Conservation (phyloP, 2,113 vertebrate species). For the Gobiocypris rarus region DNA sequence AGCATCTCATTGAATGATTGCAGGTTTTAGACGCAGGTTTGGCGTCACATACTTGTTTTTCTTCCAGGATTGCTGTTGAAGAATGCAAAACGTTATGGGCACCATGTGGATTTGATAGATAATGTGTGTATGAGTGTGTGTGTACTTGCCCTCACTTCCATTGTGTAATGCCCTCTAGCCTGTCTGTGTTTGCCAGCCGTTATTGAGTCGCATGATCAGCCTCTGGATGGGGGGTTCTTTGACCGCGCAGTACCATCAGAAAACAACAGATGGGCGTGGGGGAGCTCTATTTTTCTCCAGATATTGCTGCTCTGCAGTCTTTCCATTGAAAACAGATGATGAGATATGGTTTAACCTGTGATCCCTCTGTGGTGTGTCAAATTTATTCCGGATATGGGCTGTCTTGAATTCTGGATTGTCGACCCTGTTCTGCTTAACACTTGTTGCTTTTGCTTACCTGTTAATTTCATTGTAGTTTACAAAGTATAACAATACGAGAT, state of each 20-base stretch:
- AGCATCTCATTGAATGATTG: background rate
- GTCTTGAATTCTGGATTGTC: background rate
- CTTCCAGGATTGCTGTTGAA: background rate
- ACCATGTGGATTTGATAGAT: constrained; percentile 39
- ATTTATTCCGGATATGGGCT: constrained; percentile 9
- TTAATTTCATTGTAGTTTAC: background rate
- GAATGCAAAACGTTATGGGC: constrained; percentile 21
- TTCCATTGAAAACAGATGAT: constrained; percentile 39
- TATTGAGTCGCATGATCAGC: constrained; percentile 27
- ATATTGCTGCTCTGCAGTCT: constrained; percentile 10
- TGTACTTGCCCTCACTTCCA: constrained; percentile 26
- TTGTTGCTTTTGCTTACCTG: background rate
- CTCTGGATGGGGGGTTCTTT: constrained; percentile 23
- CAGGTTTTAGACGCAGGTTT: background rate
- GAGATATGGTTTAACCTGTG: constrained; percentile 28
- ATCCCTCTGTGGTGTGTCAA: constrained; percentile 2
- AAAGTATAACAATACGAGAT: background rate
- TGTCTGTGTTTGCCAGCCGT: constrained; percentile 44
- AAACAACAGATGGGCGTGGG: constrained; percentile 32
- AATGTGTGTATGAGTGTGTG: constrained; percentile 14
- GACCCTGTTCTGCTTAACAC: background rate
- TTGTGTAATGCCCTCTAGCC: constrained; percentile 30
- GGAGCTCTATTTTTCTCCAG: constrained; percentile 19
- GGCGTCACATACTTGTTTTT: constrained; percentile 27
- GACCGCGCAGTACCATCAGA: constrained; percentile 33